These are phyloP conservation scores for Vanessa atalanta DNA, from an alignment of 1,140 invertebrate species.

Conservation along the genomic window DNA sequence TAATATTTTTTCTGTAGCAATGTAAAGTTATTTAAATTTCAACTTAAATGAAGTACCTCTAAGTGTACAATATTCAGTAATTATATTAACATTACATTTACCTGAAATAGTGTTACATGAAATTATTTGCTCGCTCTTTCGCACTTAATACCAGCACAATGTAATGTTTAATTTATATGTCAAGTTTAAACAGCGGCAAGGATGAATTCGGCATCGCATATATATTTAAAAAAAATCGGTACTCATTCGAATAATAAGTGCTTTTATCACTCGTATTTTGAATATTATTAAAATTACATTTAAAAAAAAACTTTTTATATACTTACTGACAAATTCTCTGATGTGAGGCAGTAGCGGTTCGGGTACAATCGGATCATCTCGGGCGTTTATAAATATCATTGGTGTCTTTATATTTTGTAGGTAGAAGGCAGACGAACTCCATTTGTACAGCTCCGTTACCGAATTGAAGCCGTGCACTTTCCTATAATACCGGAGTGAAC, in stretches of 20 bases:
- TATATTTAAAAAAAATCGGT: too few species aligned
- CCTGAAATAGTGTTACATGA: too few species aligned
- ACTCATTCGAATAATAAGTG: not conserved
- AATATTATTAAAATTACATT: not conserved
- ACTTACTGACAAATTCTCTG: constrained; percentile 88
- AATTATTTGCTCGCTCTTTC: too few species aligned
- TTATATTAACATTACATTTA: too few species aligned
- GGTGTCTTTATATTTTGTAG: constrained; percentile 89
- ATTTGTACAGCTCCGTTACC: constrained; percentile 89
- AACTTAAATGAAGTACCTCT: too few species aligned
- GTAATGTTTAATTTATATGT: too few species aligned
- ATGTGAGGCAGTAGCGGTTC: constrained; percentile 86
- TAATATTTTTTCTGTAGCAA: too few species aligned
- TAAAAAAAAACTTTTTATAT: constrained; percentile 7
- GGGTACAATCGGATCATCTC: constrained; percentile 94
- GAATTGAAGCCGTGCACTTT: constrained; percentile 88
- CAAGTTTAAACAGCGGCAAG: too few species aligned
- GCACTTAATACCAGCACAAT: too few species aligned
- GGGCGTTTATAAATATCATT: constrained; percentile 93
- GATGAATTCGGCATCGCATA: too few species aligned
- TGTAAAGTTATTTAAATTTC: too few species aligned
- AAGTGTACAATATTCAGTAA: too few species aligned
- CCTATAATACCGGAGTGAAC: constrained; percentile 70
- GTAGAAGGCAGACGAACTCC: constrained; percentile 90
- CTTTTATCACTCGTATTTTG: not conserved